A percentile compares a stretch with the other conserved stretches of the same genome.
phyloP scores from a whole-genome alignment of 1,140 invertebrate species.

The Babylonia areolata region DNA sequence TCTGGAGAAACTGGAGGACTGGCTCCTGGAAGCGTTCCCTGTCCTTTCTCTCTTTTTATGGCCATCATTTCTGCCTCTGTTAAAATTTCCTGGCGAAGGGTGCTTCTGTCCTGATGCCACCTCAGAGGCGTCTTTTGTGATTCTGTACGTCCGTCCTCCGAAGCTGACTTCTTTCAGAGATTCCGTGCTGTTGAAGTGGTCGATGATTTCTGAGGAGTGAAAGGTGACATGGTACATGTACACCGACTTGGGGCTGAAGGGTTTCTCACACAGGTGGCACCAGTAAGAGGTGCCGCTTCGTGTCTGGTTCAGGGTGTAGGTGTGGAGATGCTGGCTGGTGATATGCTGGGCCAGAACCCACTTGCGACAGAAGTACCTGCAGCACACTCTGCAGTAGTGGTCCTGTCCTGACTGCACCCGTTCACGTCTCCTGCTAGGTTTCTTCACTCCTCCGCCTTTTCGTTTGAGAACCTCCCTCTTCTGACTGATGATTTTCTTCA shows the following conservation, averaged over 20 bases:
- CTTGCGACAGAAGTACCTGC: conserved; percentile 16
- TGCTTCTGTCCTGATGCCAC: background rate
- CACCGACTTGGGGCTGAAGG: conserved; percentile 24
- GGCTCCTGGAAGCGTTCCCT: background rate
- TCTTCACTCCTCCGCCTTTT: background rate
- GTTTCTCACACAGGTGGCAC: conserved; percentile 47
- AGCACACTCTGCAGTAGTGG: conserved; percentile 37
- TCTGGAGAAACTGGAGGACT: background rate
- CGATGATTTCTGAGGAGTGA: conserved; percentile 38
- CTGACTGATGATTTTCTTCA: background rate
- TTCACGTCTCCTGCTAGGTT: background rate
- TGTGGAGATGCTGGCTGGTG: conserved; percentile 44
- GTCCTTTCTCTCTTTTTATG: background rate
- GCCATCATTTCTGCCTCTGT: background rate
- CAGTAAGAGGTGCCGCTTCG: conserved; percentile 31
- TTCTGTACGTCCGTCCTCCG: background rate
- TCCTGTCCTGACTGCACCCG: background rate
- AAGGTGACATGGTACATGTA: conserved; percentile 46
- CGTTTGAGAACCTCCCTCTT: background rate
- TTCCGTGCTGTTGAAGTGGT: conserved; percentile 16
- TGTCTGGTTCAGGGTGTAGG: conserved; percentile 36
- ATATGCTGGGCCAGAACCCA: conserved; percentile 44
- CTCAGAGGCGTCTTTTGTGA: background rate
- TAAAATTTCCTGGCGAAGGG: background rate
- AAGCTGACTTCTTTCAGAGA: background rate